Base-by-base conservation (phyloP, 2,113 vertebrate species). In the Misgurnus anguillicaudatus region DNA sequence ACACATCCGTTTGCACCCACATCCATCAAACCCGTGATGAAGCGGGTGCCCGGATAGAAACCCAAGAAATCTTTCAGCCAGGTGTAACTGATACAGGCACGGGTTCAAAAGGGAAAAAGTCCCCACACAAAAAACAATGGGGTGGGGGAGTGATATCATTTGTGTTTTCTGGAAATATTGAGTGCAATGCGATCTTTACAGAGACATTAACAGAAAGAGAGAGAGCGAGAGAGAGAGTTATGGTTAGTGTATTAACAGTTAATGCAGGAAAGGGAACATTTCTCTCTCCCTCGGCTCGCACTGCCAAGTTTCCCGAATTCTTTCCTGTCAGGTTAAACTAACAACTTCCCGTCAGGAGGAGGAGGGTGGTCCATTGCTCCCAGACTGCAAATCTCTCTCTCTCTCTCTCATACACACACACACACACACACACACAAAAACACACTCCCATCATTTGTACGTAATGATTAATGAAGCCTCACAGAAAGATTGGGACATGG, bases 251-350 rank as follows among this genome's bases (percentile, higher is more conserved):
- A 90, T 92, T 90, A 91, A 91, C 87, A 83, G 90, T 90, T 91
- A 89, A 89, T 86, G 80, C 61, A 81, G 82, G 88, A 81, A 81
- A 83, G 77, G 82, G 85, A 87, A 85, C 69, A 75, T 87, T 85
- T 85, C 88, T 70, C 62, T 64, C 76, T 81, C 75, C 62, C 84
- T 76, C 24, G 81, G 87, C 76, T 70, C 87, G 86, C 75, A 66
- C 88, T 92, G 92, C 92, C 93, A 94, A 94, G 91, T 93, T 90
- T 92, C 86, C 88, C 66, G 4, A 89, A 73, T 93, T 93, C 91
- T 93, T 94, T 93, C 91, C 92, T 93, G 91, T 87, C 92, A 94
- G 92, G 91, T 94, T 94, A 94, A 95, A 96, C 93, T 93, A 94
- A 94, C 94, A 95, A 94, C 94, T 95, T 95, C 92, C 94, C 94